Conservation (phyloP, 2,888 invertebrate species). For the Herminia tarsipennalis region DNA sequence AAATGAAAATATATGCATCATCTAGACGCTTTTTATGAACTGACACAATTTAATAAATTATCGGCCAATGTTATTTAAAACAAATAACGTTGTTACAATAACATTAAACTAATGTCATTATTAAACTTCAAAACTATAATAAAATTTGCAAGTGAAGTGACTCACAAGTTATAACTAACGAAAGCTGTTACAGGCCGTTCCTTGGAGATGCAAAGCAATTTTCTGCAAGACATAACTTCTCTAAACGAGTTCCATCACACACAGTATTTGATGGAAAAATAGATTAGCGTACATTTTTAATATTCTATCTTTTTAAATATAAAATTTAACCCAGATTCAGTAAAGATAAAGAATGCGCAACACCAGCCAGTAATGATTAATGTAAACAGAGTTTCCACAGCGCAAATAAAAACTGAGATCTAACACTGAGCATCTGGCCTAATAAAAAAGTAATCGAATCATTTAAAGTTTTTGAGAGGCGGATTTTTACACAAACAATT, state of each 20-base stretch:
- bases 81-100: too few relatives aligned
- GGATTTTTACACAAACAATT: constrained; percentile 48
- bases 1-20: constrained; percentile 22
- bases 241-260: constrained; percentile 69
- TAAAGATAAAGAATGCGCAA: too few relatives aligned
- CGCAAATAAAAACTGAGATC: constrained; percentile 48
- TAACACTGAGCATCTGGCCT: constrained; percentile 57
- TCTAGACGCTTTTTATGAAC: not conserved
- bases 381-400: constrained; percentile 38
- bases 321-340: too few relatives aligned
- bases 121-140: too few relatives aligned
- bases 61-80: not conserved
- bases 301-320: constrained; percentile 25
- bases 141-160: constrained; percentile 44
- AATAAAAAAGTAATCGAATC: constrained; percentile 56
- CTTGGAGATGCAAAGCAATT: constrained; percentile 82
- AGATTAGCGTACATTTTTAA: constrained; percentile 32
- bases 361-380: constrained; percentile 39
- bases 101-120: too few relatives aligned
- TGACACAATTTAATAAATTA: not conserved
- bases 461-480: constrained; percentile 43
- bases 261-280: constrained; percentile 62
- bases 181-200: constrained; percentile 70
- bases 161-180: constrained; percentile 58
- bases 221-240: constrained; percentile 78